Conservation (phyloP, 1,140 invertebrate species). For the Pachyrhynchus sulphureomaculatus region DNA sequence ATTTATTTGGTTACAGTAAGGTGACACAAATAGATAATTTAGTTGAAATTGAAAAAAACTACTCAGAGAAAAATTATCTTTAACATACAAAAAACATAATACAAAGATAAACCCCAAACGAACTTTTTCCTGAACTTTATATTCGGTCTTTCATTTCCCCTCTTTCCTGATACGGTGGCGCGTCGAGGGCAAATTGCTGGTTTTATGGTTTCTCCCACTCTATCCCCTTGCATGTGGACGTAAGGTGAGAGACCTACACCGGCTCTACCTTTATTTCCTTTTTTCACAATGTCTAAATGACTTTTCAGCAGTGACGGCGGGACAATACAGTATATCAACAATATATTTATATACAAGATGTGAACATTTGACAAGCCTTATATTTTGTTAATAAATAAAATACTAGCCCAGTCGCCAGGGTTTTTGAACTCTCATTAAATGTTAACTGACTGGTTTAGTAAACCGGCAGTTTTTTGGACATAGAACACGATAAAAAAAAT, state of each 20-base stretch:
- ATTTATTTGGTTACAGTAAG: no score
- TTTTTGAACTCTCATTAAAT: no score
- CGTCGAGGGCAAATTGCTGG: slow-evolving; percentile 16
- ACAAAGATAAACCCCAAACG: background rate
- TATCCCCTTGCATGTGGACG: slow-evolving; percentile 21
- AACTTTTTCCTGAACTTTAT: background rate
- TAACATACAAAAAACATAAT: background rate
- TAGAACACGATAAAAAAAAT: no score
- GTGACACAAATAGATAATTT: no score
- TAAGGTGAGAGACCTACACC: slow-evolving; percentile 17
- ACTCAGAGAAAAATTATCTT: slow-evolving; percentile 1
- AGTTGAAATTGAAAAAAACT: no score
- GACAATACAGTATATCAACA: background rate
- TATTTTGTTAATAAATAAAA: no score
- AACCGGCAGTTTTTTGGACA: no score
- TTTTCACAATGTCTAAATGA: slow-evolving; percentile 1
- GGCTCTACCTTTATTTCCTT: slow-evolving; percentile 13
- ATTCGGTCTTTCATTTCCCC: background rate
- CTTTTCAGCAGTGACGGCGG: background rate
- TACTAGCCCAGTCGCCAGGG: no score
- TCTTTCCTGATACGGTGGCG: slow-evolving; percentile 6
- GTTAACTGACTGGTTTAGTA: no score
- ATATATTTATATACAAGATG: background rate
- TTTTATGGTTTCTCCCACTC: slow-evolving; percentile 14
- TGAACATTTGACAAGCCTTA: no score